Evolutionary conservation across 2,888 invertebrate species (phyloP).

Genomic region (Allolobophora icterica): DNA sequence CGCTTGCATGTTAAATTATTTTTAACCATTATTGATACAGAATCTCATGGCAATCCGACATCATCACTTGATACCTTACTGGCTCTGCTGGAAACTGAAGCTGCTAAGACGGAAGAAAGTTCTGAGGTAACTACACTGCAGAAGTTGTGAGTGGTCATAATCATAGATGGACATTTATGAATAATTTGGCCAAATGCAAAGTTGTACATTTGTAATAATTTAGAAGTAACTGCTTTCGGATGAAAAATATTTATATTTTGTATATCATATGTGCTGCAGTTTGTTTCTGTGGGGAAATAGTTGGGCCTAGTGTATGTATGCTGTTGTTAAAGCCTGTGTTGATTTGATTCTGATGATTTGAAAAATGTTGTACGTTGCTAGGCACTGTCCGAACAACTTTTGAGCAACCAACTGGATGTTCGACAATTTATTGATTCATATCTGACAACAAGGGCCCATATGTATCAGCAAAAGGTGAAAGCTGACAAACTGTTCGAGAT

Average conservation of each 20-base stretch:
- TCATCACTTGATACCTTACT: slow-evolving; percentile 86
- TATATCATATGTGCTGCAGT: too few relatives aligned
- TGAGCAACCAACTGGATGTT: neutral
- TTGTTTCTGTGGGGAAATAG: neutral
- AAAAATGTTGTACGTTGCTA: neutral
- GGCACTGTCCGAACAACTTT: slow-evolving; percentile 1
- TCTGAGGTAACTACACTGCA: slow-evolving; percentile 73
- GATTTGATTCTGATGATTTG: neutral
- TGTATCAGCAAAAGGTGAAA: slow-evolving; percentile 25
- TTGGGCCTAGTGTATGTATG: neutral
- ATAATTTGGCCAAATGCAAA: neutral
- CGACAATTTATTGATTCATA: neutral
- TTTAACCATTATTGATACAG: neutral
- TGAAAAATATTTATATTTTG: neutral
- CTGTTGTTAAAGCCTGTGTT: neutral
- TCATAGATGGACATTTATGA: neutral
- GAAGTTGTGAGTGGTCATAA: neutral
- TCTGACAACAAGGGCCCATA: neutral
- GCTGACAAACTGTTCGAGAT: slow-evolving; percentile 23
- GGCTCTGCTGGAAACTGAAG: slow-evolving; percentile 85
- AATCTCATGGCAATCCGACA: neutral
- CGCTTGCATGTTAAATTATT: neutral
- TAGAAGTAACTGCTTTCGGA: neutral
- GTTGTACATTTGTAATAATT: neutral
- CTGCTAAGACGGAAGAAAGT: slow-evolving; percentile 90